Evolutionary conservation across 2,888 invertebrate genomes (phyloP).

Genomic region (Parasteatoda lunata): DNA sequence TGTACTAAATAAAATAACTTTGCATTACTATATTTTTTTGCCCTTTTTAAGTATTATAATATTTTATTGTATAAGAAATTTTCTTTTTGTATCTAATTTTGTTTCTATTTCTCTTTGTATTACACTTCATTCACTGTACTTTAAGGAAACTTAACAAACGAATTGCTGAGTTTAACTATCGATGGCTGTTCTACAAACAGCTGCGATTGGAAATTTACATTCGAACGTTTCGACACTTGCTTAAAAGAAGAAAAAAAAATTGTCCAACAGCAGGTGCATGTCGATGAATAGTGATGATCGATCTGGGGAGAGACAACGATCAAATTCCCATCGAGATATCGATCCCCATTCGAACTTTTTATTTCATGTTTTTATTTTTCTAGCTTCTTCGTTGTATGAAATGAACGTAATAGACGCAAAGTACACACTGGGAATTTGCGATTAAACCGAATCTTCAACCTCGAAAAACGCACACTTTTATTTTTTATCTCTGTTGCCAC

Average conservation of each 20-base stretch:
- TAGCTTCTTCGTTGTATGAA: conserved; percentile 11
- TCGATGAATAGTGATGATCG: conserved; percentile 63
- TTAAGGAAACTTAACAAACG: too few relatives aligned
- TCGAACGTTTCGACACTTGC: neutral
- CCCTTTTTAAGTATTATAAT: too few relatives aligned
- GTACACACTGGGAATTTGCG: conserved; percentile 25
- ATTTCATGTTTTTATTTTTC: conserved; percentile 15
- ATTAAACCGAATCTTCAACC: conserved; percentile 26
- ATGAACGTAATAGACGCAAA: conserved; percentile 10
- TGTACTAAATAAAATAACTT: too few relatives aligned
- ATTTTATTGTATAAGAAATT: too few relatives aligned
- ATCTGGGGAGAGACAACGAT: conserved; percentile 57
- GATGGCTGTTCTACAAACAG: too few relatives aligned
- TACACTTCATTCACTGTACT: too few relatives aligned
- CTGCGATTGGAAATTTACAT: neutral
- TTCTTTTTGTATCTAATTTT: too few relatives aligned
- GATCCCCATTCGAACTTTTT: conserved; percentile 18
- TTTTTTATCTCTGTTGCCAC: conserved; percentile 67
- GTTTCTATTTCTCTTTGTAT: too few relatives aligned
- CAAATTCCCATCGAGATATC: conserved; percentile 60
- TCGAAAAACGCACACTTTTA: conserved; percentile 58
- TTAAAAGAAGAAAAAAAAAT: neutral
- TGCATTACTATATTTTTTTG: too few relatives aligned
- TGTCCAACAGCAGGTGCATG: conserved; percentile 49
- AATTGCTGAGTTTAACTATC: neutral